Conservation (phyloP, 64 coral and sea anemone species). For the Montipora sp. region DNA sequence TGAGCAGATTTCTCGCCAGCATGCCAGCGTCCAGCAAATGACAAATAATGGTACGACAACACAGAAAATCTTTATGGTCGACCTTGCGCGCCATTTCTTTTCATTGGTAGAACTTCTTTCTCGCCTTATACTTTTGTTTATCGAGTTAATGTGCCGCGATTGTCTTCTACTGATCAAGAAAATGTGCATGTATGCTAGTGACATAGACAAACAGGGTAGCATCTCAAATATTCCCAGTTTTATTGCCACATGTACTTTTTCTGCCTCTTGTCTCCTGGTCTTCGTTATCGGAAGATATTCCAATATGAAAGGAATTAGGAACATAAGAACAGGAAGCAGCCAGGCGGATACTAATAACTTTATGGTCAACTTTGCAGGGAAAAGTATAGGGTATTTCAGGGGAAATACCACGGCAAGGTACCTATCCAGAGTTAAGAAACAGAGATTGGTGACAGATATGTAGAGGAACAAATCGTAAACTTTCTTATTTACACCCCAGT, state of each 20-base stretch:
- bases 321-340: conserved; percentile 21
- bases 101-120: not conserved
- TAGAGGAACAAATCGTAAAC: conserved; percentile 68
- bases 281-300: conserved; percentile 11
- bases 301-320: conserved; percentile 14
- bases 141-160: conserved; percentile 49
- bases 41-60: conserved; percentile 69
- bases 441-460: conserved; percentile 68
- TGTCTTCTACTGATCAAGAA: conserved; percentile 65
- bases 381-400: conserved; percentile 22
- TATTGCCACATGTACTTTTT: conserved; percentile 28
- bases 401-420: conserved; percentile 64
- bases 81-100: conserved; percentile 43
- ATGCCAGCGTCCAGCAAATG: conserved; percentile 50
- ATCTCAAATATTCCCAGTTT: conserved; percentile 50
- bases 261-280: not conserved
- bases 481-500: conserved; percentile 68
- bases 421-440: conserved; percentile 69
- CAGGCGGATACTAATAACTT: conserved; percentile 48
- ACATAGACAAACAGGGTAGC: conserved; percentile 48
- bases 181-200: conserved; percentile 66
- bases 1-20: conserved; percentile 60
- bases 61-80: conserved; percentile 71
- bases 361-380: conserved; percentile 35
- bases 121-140: conserved; percentile 21